phyloP scores from a whole-genome alignment of 2,888 invertebrate genomes.

The Pachymerium ferrugineum region DNA sequence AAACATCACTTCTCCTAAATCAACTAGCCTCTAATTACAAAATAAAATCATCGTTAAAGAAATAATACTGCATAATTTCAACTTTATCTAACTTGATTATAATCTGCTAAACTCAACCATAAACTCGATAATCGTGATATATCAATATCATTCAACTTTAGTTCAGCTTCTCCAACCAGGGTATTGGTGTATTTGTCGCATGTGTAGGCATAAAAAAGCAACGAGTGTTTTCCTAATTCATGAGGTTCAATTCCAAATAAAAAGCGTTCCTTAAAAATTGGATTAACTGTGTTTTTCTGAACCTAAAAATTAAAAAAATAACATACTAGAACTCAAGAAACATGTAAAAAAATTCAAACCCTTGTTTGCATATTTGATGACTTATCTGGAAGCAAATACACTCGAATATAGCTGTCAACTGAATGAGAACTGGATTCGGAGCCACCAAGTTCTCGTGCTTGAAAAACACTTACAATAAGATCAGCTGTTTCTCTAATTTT shows the following conservation, averaged over 20 bases:
- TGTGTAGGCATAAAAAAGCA: conserved; percentile 65
- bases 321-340: background rate
- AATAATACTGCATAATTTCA: background rate
- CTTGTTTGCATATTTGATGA: conserved; percentile 63
- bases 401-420: conserved; percentile 68
- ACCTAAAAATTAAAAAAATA: conserved; percentile 48
- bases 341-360: conserved; percentile 44
- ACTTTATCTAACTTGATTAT: conserved; percentile 56
- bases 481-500: conserved; percentile 52
- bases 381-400: conserved; percentile 67
- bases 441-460: conserved; percentile 65
- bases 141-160: conserved; percentile 60
- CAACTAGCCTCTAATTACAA: conserved; percentile 40
- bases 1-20: conserved; percentile 73
- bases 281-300: conserved; percentile 62
- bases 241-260: conserved; percentile 59
- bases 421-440: conserved; percentile 56
- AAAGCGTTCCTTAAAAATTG: conserved; percentile 72
- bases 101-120: conserved; percentile 71
- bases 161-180: conserved; percentile 62
- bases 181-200: conserved; percentile 60
- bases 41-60: background rate
- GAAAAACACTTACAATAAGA: conserved; percentile 65
- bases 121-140: conserved; percentile 64
- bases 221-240: conserved; percentile 55